phyloP scores from a whole-genome alignment of 2,113 vertebrate species.

The Prietella phreatophila region DNA sequence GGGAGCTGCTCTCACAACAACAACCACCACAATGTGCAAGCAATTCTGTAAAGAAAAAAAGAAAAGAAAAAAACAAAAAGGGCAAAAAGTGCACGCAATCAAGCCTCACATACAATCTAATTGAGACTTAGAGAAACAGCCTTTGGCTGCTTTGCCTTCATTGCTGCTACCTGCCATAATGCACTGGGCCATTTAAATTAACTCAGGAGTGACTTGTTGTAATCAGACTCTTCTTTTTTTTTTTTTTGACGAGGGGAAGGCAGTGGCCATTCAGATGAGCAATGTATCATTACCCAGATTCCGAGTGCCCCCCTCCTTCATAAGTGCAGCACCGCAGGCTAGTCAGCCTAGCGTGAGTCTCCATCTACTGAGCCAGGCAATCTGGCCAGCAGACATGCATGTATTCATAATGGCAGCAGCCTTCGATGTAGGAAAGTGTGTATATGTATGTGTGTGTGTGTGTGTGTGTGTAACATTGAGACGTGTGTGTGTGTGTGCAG shows the following conservation, averaged over 20 bases:
- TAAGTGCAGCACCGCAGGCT: constrained; percentile 84
- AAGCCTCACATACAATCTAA: constrained; percentile 78
- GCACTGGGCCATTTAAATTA: constrained; percentile 99
- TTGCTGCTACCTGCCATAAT: constrained; percentile 82
- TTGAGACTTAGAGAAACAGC: constrained; percentile 97
- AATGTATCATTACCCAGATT: constrained; percentile 91
- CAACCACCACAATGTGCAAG: constrained; percentile 28
- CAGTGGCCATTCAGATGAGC: constrained; percentile 88
- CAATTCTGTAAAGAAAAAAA: constrained; percentile 44
- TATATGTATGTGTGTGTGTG: constrained; percentile 20
- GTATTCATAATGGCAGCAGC: constrained; percentile 79
- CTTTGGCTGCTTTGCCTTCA: constrained; percentile 82
- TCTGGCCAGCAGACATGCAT: constrained; percentile 90
- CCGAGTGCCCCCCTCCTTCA: not conserved
- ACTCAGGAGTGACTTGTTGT: constrained; percentile 98
- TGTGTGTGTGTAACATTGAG: no score
- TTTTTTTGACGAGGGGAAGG: constrained; percentile 67
- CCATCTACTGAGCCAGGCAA: constrained; percentile 92
- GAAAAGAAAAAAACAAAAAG: constrained; percentile 64
- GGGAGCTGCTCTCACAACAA: constrained; percentile 61
- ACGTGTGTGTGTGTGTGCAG: no score
- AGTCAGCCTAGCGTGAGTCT: constrained; percentile 79
- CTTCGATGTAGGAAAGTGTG: constrained; percentile 35
- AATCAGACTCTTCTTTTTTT: constrained; percentile 73
- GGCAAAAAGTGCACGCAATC: constrained; percentile 79